Conservation (phyloP, 2,113 vertebrate genomes). For the Eonycteris spelaea region DNA sequence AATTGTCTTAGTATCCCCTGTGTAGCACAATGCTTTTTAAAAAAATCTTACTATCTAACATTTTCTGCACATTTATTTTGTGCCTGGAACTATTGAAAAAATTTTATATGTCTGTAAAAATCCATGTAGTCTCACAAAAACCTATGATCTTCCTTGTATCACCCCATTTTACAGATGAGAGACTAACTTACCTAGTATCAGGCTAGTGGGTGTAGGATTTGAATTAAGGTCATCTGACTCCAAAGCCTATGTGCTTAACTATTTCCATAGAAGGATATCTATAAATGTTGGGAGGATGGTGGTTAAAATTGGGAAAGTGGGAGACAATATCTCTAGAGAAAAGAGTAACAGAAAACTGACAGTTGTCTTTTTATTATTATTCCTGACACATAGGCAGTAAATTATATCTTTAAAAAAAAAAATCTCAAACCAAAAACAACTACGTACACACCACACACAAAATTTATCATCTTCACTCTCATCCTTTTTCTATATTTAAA, state of each 20-base stretch:
- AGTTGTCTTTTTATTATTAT: neutral
- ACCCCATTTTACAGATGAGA: neutral
- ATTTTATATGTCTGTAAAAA: neutral
- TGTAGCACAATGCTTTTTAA: neutral
- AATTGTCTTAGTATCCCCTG: neutral
- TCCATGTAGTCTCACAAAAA: neutral
- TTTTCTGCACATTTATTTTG: neutral
- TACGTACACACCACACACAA: neutral
- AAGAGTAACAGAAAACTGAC: neutral
- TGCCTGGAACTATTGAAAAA: neutral
- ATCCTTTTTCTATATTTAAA: neutral
- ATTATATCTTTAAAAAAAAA: constrained; percentile 9
- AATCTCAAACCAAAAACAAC: neutral
- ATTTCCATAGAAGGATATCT: neutral
- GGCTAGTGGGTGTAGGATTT: neutral
- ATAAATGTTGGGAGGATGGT: neutral
- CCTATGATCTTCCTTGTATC: neutral
- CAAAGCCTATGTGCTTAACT: neutral
- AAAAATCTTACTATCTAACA: neutral
- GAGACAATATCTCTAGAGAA: neutral
- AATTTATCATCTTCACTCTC: neutral
- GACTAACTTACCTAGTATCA: neutral
- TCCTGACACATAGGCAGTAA: neutral
- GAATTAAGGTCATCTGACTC: neutral
- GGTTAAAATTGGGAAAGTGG: neutral